Base-by-base conservation (phyloP, 2,888 invertebrate genomes). In the Phyllotreta striolata region DNA sequence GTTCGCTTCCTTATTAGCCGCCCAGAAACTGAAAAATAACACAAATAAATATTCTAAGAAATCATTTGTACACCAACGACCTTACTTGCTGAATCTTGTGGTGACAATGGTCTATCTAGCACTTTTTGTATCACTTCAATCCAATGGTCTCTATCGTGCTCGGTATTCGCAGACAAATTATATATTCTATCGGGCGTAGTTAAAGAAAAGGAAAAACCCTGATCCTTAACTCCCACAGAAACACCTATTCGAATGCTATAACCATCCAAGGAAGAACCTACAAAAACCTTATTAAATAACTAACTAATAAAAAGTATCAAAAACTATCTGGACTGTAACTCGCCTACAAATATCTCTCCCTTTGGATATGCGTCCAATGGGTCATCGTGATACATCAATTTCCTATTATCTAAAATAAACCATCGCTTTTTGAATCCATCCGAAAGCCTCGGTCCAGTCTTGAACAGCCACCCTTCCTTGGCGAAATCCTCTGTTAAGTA, bases 341-440 rank as follows among this genome's bases (percentile, higher is more conserved):
- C 72, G 78, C 95, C 94, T 71, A 95, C 83, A 81, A 94, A 95
- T 72, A 95, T 91, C 84, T 95, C 95, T 54, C 95, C 95, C 82
- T 94, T 95, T 0, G 95, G 93, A 82, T 91, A 91, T 1, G 95
- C 92, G 76, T 93, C 93, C 79, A 95, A 82, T 1, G 91, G 91
- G 75, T 93, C 92, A 76, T 93, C 92, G 75, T 94, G 93, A 77
- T 96, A 96, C 93, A 95, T 95, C n/a, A 96, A 84, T 79, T 94
- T 95, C 68, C 95, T 86, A 74, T 91, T 90, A 73, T 95, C 95
- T 46, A 96, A 80, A 0, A 93, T 93, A 79, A 95, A 95, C 95
- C 95, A 96, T 52, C 95, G 83, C 71, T 91, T 89, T 70, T 92
- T 89, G 77, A 92, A 95, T 0, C 91, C 91, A 77, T 95, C 95